phyloP scores from a whole-genome alignment of 2,797 vertebrate genomes.

The Rhynchonycteris naso region DNA sequence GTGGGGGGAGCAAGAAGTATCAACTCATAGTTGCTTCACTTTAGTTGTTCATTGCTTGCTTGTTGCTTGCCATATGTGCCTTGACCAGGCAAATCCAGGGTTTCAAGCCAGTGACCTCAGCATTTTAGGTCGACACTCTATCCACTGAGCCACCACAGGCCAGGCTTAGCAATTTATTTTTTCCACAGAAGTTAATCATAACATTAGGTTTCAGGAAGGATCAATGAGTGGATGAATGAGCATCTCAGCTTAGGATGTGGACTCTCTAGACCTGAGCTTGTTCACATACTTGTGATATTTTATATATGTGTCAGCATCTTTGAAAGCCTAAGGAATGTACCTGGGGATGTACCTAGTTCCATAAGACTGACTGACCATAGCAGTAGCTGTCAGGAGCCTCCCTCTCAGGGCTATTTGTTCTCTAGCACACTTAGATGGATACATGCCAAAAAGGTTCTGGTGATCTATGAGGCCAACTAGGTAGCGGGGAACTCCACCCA shows the following conservation, averaged over 20 bases:
- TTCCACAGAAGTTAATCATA: background rate
- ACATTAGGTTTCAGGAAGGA: background rate
- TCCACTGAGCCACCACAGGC: no score
- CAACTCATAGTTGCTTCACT: no score
- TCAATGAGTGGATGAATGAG: background rate
- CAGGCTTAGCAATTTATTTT: background rate
- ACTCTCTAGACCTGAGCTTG: background rate
- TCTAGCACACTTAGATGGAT: background rate
- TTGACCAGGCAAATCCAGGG: no score
- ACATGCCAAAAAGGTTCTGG: constrained; percentile 43
- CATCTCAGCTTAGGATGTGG: background rate
- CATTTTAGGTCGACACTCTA: no score
- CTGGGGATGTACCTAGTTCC: background rate
- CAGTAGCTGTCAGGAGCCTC: background rate
- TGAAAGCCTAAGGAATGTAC: background rate
- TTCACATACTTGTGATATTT: background rate
- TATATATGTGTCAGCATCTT: background rate
- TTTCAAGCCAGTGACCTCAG: no score
- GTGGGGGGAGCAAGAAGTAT: no score
- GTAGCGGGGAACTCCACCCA: constrained; percentile 18
- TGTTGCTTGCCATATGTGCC: no score
- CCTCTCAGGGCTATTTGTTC: background rate
- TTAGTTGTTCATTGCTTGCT: no score
- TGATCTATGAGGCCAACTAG: background rate
- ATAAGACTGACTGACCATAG: background rate